Base-by-base conservation (phyloP, 2,888 invertebrate species). In the Mallateleia sp. region DNA sequence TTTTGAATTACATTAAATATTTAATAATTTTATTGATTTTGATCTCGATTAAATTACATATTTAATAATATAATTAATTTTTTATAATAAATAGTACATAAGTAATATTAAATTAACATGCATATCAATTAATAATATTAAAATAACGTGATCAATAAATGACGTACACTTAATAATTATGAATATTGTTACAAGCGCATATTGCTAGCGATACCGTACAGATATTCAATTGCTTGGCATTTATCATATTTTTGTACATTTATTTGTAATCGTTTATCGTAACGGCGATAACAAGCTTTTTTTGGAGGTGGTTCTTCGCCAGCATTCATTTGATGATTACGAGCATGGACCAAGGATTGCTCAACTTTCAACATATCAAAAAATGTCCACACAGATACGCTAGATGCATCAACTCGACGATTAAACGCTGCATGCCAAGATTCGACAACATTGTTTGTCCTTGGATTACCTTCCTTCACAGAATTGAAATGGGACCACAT, bases 341-440 rank as follows among this genome's bases (percentile, higher is more conserved):
- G 15, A 2, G 32, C 60, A 4, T 60, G 20, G 2, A 20, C 20
- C 22, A 38, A 11, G 15, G 34, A 18, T 60, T 60, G 34, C 20
- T 60, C 60, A 2, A 18, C 60, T n/a, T 60, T 18, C 20, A 60
- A 38, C 11, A 38, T 38, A 18, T 34, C 20, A 11, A 60, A 38
- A 18, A 60, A 60, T 60, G 28, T 60, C 60, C 38, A 60, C 25
- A 60, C 38, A 18, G 38, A 60, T 38, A 64, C 25, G 11, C n/a
- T 18, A 22, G 11, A 45, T 42, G 64, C 64, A 25, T 64, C 45
- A 14, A 64, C 15, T 15, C 64, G 38, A 15, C 45, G 42, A 45
- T 45, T 64, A 45, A 64, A 64, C 14, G 64, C 64, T 15, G 66
- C 18, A 50, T 67, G 47, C 66, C 66, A 50, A 4, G 66, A 67